Conservation (phyloP, 2,888 invertebrate species). For the Rhaphigaster nebulosa region DNA sequence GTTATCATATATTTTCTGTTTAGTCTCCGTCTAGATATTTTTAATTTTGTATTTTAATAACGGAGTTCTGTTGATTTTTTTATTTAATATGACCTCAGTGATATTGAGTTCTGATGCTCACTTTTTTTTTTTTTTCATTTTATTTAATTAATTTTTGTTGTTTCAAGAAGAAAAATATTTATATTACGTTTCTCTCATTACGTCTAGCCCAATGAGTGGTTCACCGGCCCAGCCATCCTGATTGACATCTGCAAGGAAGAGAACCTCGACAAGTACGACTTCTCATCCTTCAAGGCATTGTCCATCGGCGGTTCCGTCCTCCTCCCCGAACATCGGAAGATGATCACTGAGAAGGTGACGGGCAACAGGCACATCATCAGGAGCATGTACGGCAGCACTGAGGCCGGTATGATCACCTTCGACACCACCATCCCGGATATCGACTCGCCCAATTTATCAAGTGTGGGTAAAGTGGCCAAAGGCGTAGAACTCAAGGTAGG, state of each 20-base stretch:
- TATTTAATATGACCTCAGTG: too few relatives aligned
- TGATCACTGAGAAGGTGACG: slow-evolving; percentile 49
- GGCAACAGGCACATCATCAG: slow-evolving; percentile 32
- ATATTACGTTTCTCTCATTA: not conserved
- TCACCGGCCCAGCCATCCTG: slow-evolving; percentile 55
- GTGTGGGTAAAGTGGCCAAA: slow-evolving; percentile 22
- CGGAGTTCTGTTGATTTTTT: too few relatives aligned
- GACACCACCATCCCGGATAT: not conserved
- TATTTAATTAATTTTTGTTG: too few relatives aligned
- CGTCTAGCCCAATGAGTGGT: slow-evolving; percentile 55
- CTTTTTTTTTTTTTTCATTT: too few relatives aligned
- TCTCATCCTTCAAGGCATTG: slow-evolving; percentile 41
- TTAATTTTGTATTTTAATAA: too few relatives aligned
- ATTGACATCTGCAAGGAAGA: slow-evolving; percentile 39
- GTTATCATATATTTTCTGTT: too few relatives aligned
- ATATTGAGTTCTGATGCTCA: too few relatives aligned
- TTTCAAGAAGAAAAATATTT: too few relatives aligned
- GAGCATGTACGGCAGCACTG: slow-evolving; percentile 57
- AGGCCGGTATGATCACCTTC: slow-evolving; percentile 44
- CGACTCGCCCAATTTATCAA: not conserved
- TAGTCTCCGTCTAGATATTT: too few relatives aligned
- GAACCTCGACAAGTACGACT: slow-evolving; percentile 47
- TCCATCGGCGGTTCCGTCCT: slow-evolving; percentile 51
- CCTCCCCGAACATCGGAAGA: slow-evolving; percentile 12
- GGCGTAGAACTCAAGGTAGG: slow-evolving; percentile 56